These are phyloP conservation scores for Meloidogyne floridensis DNA, from an alignment of 1,140 invertebrate genomes.

Conservation along the genomic window DNA sequence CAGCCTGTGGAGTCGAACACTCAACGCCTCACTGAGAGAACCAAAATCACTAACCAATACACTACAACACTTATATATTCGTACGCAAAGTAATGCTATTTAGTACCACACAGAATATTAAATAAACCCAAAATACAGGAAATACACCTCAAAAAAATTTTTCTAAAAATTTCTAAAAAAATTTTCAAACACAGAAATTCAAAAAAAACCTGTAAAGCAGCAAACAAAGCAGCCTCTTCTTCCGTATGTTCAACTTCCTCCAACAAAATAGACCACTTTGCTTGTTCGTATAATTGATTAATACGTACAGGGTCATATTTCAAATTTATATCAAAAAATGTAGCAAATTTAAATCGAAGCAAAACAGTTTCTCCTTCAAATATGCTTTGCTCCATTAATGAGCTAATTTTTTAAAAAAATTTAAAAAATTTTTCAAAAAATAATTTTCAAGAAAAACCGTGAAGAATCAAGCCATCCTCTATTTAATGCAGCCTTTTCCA, in stretches of 20 bases:
- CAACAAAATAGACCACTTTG: conserved; percentile 93
- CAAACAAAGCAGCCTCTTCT: conserved; percentile 98
- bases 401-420: conserved; percentile 70
- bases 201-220: conserved; percentile 79
- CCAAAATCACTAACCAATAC: too few species aligned
- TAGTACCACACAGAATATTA: too few species aligned
- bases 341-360: conserved; percentile 78
- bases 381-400: conserved; percentile 97
- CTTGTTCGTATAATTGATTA: conserved; percentile 98
- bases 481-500: conserved; percentile 93
- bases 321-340: conserved; percentile 86
- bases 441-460: conserved; percentile 48
- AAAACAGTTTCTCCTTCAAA: conserved; percentile 84
- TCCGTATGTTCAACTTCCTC: conserved; percentile 98
- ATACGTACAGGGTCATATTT: conserved; percentile 91
- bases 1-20: too few species aligned
- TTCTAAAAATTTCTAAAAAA: not conserved
- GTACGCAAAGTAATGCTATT: too few species aligned
- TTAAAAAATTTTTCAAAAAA: conserved; percentile 44
- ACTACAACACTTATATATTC: too few species aligned
- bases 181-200: not conserved
- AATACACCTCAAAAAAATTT: too few species aligned
- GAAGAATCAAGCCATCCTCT: conserved; percentile 73
- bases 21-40: too few species aligned
- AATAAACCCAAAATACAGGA: too few species aligned